Percentiles rank a stretch among this genome's conserved stretches.
Conservation (phyloP, 1,140 invertebrate genomes). For the Patella vulgata region DNA sequence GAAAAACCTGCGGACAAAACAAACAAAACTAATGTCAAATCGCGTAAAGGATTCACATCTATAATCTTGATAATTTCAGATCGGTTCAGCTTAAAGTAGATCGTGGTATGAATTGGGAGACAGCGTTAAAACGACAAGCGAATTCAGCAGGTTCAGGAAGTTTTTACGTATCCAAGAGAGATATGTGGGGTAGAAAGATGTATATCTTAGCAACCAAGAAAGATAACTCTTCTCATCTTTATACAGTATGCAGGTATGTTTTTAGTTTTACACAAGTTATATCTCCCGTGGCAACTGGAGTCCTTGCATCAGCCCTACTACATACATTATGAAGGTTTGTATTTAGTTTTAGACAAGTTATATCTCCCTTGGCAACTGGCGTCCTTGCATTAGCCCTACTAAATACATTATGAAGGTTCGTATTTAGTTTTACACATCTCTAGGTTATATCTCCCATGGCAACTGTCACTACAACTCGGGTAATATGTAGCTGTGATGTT, state of each 20-base stretch:
- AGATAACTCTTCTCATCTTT: constrained; percentile 54
- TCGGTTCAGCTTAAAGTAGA: constrained; percentile 54
- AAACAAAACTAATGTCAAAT: no score
- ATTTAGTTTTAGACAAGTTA: background rate
- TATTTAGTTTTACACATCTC: no score
- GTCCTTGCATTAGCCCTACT: no score
- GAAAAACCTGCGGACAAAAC: no score
- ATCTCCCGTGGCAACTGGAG: background rate
- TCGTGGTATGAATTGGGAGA: constrained; percentile 60
- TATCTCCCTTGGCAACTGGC: no score
- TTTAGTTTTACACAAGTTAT: background rate
- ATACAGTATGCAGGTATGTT: constrained; percentile 53
- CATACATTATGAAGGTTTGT: background rate
- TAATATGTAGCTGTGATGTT: no score
- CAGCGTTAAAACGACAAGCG: constrained; percentile 39
- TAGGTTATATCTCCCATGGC: no score
- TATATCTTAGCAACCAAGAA: constrained; percentile 58
- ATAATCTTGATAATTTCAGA: no score
- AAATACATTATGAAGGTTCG: no score
- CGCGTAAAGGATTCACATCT: no score
- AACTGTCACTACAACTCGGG: no score
- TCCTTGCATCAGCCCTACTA: background rate
- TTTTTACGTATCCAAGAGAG: constrained; percentile 57
- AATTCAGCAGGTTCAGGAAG: constrained; percentile 40
- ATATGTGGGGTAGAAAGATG: constrained; percentile 49